These are phyloP conservation scores for Microplitis demolitor DNA, from an alignment of 1,140 invertebrate species.

Conservation along the genomic window DNA sequence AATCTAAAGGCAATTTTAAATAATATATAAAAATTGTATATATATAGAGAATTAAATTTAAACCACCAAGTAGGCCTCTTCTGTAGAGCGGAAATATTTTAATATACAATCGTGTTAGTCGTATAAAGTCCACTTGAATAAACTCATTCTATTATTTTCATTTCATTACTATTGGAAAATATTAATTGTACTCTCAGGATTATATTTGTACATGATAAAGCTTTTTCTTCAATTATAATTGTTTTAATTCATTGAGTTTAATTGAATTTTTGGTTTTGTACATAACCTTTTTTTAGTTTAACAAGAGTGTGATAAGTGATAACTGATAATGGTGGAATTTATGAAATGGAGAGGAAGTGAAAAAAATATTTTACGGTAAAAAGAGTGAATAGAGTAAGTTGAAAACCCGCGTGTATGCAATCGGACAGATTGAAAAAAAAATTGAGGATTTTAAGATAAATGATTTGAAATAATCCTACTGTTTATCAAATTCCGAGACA, in stretches of 20 bases:
- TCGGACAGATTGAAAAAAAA: too few relatives aligned
- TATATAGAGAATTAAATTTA: conserved; percentile 23
- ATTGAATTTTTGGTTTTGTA: too few relatives aligned
- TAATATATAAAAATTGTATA: background rate
- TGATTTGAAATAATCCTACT: too few relatives aligned
- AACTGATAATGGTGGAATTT: too few relatives aligned
- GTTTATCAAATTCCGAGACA: too few relatives aligned
- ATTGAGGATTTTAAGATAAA: too few relatives aligned
- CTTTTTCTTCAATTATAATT: conserved; percentile 1
- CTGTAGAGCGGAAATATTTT: conserved; percentile 46
- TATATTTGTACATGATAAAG: background rate
- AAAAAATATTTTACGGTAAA: too few relatives aligned
- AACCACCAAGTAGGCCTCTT: conserved; percentile 4
- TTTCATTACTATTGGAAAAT: conserved; percentile 47
- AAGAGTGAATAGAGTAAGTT: too few relatives aligned
- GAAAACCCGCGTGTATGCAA: too few relatives aligned
- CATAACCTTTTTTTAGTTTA: background rate
- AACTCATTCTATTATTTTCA: conserved; percentile 39
- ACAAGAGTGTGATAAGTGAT: too few relatives aligned
- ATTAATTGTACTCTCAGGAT: conserved; percentile 47
- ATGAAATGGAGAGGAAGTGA: too few relatives aligned
- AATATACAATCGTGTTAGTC: conserved; percentile 57
- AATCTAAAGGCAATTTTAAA: background rate
- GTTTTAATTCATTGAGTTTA: too few relatives aligned
- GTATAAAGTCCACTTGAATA: conserved; percentile 46